Percentiles rank a stretch among this genome's conserved stretches.
phyloP scores from a whole-genome alignment of 2,113 vertebrate genomes.

The Mandrillus leucophaeus region DNA sequence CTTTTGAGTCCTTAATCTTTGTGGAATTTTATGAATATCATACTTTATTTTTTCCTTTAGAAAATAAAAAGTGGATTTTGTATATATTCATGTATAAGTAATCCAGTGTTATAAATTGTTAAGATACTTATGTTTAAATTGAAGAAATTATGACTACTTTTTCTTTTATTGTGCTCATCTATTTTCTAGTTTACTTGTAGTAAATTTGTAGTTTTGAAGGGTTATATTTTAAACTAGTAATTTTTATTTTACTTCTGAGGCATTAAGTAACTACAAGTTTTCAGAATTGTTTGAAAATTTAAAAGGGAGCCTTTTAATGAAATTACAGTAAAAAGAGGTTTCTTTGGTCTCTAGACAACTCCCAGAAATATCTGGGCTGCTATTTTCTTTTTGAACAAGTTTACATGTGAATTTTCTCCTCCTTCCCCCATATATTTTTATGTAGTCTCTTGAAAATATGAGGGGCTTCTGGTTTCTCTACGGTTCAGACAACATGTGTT shows the following conservation, averaged over 20 bases:
- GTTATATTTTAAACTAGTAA: slow-evolving; percentile 6
- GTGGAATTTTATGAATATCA: neutral
- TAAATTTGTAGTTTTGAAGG: neutral
- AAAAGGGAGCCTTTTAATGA: neutral
- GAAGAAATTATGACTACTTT: neutral
- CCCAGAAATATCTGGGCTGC: neutral
- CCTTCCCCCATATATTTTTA: neutral
- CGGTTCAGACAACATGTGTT: neutral
- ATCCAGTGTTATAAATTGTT: neutral
- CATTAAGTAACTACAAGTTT: neutral
- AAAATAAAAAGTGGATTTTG: neutral
- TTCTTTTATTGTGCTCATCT: neutral
- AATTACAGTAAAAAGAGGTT: neutral
- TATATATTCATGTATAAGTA: neutral
- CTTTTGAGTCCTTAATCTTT: neutral
- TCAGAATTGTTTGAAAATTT: slow-evolving; percentile 8
- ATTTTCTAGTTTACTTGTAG: neutral
- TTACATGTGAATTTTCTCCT: neutral
- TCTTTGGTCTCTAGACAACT: neutral
- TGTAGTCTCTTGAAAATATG: neutral
- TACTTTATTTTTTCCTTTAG: neutral
- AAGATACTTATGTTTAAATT: neutral
- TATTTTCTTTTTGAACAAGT: neutral
- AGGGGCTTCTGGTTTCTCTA: neutral
- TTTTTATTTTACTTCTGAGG: slow-evolving; percentile 6